A percentile compares a stretch with the other conserved stretches of the same genome.
Evolutionary conservation across 2,888 invertebrate genomes (phyloP).

Genomic region (Parthenolecanium corni): DNA sequence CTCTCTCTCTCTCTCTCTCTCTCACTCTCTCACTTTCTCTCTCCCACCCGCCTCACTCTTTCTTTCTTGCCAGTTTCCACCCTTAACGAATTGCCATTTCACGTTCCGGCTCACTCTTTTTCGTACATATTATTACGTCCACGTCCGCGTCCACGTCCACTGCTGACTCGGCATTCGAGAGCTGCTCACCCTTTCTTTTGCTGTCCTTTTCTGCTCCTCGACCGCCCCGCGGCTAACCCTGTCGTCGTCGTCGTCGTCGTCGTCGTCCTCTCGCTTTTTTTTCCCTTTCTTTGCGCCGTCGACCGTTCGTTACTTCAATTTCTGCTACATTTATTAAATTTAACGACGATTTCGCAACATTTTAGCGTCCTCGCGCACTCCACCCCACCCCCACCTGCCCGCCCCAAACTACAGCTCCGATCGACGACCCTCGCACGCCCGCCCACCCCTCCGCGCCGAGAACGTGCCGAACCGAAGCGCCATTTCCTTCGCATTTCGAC

Average conservation of each 20-base stretch:
- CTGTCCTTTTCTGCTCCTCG: neutral
- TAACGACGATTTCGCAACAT: slow-evolving; percentile 27
- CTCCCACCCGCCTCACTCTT: too few species aligned
- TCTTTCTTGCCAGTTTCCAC: too few species aligned
- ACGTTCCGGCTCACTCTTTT: slow-evolving; percentile 1
- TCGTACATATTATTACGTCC: neutral
- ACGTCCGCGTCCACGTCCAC: slow-evolving; percentile 19
- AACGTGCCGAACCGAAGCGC: too few species aligned
- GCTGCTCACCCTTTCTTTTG: neutral
- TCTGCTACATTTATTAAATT: slow-evolving; percentile 28
- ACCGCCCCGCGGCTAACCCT: neutral
- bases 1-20: too few species aligned
- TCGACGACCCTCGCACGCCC: neutral
- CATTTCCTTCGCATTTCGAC: too few species aligned
- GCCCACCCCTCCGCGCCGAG: neutral
- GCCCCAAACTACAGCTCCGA: too few species aligned
- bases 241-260: too few species aligned
- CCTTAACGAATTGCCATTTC: slow-evolving; percentile 22
- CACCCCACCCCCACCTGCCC: too few species aligned
- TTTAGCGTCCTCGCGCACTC: slow-evolving; percentile 20
- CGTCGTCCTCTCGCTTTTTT: too few species aligned
- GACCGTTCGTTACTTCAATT: slow-evolving; percentile 28
- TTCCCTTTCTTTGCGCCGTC: slow-evolving; percentile 16
- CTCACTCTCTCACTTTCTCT: too few species aligned
- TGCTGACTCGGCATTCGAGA: slow-evolving; percentile 20